These are phyloP conservation scores for Poeciliopsis prolifica DNA, from an alignment of 2,113 vertebrate species.

Conservation along the genomic window DNA sequence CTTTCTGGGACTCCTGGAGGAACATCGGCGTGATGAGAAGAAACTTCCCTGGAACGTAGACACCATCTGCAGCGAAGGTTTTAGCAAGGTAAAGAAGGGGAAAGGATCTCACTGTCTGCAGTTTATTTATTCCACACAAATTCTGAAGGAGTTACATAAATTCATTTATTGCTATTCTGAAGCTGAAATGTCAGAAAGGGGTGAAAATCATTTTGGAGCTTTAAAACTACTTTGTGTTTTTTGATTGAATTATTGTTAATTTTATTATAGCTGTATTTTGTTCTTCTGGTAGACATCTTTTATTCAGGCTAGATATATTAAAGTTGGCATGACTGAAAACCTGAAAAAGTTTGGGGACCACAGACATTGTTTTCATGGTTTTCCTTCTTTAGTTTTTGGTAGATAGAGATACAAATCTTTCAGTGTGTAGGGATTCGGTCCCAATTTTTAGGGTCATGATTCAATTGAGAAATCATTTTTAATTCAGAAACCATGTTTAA, in stretches of 20 bases:
- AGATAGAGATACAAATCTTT: no score
- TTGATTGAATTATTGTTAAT: neutral
- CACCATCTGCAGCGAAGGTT: conserved; percentile 90
- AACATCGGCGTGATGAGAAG: conserved; percentile 84
- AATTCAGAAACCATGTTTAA: no score
- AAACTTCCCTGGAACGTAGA: conserved; percentile 92
- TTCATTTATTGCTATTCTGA: neutral
- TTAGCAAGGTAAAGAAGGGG: conserved; percentile 84
- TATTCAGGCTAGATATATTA: neutral
- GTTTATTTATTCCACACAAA: no score
- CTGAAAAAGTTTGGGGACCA: neutral
- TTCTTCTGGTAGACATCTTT: neutral
- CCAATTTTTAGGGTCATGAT: no score
- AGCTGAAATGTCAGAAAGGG: no score
- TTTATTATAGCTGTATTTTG: neutral
- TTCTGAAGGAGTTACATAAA: neutral
- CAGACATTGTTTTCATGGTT: neutral
- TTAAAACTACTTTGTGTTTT: neutral
- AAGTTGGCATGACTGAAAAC: neutral
- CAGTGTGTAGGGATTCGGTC: no score
- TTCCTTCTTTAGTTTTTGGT: neutral
- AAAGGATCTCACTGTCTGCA: no score
- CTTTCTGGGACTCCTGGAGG: conserved; percentile 82
- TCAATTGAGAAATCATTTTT: no score
- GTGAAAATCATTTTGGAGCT: no score